Percentiles rank a stretch among this genome's conserved stretches.
Evolutionary conservation across 1,140 invertebrate species (phyloP).

Genomic region (Cydia pomonella): DNA sequence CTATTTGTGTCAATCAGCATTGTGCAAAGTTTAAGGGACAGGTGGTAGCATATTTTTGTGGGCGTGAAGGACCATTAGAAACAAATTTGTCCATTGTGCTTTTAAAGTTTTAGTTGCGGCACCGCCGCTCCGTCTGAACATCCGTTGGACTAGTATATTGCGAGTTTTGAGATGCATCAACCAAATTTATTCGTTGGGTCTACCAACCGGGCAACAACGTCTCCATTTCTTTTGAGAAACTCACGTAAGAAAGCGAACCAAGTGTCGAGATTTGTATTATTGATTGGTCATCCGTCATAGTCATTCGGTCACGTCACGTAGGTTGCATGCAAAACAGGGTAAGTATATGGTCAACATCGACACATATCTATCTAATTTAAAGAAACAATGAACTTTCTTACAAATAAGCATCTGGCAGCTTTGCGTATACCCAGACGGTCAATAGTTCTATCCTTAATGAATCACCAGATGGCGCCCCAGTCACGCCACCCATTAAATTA

Average conservation of each 20-base stretch:
- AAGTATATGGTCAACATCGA: too few relatives aligned
- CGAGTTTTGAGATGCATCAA: neutral
- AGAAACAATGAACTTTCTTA: too few relatives aligned
- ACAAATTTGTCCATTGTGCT: slow-evolving; percentile 60
- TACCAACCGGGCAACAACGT: too few relatives aligned
- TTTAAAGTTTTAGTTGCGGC: neutral
- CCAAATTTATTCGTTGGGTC: neutral
- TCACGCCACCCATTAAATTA: slow-evolving; percentile 16
- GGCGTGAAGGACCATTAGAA: slow-evolving; percentile 59
- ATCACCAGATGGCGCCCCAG: slow-evolving; percentile 20
- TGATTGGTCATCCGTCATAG: too few relatives aligned
- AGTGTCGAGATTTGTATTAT: too few relatives aligned
- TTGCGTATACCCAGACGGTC: neutral
- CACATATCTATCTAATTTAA: too few relatives aligned
- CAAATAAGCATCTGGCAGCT: neutral
- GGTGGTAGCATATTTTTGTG: slow-evolving; percentile 26
- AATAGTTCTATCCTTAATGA: neutral
- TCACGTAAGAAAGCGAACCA: too few relatives aligned
- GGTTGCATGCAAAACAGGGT: too few relatives aligned
- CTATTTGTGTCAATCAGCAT: slow-evolving; percentile 15
- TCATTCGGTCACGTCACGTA: too few relatives aligned
- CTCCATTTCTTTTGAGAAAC: too few relatives aligned
- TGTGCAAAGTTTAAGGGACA: slow-evolving; percentile 44
- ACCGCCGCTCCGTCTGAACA: slow-evolving; percentile 42
- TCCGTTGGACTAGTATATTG: neutral